Percentiles rank a stretch among this genome's conserved stretches.
Conservation (phyloP, 2,797 vertebrate genomes). For the Phyllotis vaccarum region DNA sequence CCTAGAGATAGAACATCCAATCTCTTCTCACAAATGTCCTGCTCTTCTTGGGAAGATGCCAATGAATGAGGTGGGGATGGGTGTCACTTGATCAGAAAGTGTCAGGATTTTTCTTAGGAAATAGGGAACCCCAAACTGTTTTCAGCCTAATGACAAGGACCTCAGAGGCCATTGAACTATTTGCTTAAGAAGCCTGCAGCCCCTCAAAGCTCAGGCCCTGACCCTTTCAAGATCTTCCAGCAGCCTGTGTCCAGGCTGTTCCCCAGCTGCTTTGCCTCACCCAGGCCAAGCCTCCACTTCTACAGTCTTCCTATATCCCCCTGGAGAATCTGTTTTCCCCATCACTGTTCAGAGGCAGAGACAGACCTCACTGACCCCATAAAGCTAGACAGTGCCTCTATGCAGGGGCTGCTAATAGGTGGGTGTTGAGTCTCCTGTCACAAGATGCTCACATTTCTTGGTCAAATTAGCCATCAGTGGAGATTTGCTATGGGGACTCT, state of each 20-base stretch:
- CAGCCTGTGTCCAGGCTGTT: not conserved
- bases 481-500: not conserved
- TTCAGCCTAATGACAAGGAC: not conserved
- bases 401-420: not conserved
- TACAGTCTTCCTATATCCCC: not conserved
- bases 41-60: not conserved
- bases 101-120: not conserved
- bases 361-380: not conserved
- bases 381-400: not conserved
- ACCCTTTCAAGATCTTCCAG: fast-evolving
- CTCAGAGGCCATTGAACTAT: not conserved
- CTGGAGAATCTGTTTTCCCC: not conserved
- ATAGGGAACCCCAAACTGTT: not conserved
- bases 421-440: not conserved
- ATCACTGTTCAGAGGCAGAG: too few relatives aligned
- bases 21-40: not conserved
- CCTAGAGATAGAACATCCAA: not conserved
- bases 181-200: not conserved
- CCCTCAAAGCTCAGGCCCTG: not conserved
- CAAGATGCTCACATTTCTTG: not conserved
- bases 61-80: not conserved
- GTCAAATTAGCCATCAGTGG: not conserved
- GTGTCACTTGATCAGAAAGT: not conserved
- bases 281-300: too few relatives aligned
- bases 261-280: not conserved